Evolutionary conservation across 2,888 invertebrate species (phyloP).

Genomic region (Anaspis maculata): DNA sequence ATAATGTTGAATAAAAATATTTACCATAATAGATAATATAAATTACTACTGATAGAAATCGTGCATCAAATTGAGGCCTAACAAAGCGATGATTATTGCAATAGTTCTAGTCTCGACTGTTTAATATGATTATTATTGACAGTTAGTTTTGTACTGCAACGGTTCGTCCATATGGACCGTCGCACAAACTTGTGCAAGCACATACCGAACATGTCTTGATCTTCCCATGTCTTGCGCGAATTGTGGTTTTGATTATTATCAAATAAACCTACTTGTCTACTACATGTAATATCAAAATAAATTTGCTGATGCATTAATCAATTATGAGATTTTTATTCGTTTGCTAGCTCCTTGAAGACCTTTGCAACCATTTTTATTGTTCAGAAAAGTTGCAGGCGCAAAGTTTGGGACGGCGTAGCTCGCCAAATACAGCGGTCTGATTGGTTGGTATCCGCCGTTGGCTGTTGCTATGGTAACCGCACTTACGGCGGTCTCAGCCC

Average conservation of each 20-base stretch:
- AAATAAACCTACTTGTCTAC: constrained; percentile 30
- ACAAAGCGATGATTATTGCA: constrained; percentile 28
- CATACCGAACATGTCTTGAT: constrained; percentile 37
- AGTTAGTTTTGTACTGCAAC: constrained; percentile 22
- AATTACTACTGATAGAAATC: constrained; percentile 14
- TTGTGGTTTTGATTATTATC: constrained; percentile 37
- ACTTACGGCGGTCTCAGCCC: too few relatives aligned
- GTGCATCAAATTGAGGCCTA: constrained; percentile 34
- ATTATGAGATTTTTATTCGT: too few relatives aligned
- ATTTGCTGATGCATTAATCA: constrained; percentile 35
- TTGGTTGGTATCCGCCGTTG: too few relatives aligned
- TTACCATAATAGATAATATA: constrained; percentile 10
- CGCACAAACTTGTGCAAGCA: constrained; percentile 31
- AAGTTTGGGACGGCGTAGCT: too few relatives aligned
- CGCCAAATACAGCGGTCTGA: too few relatives aligned
- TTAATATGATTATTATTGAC: constrained; percentile 5
- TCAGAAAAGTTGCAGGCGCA: too few relatives aligned
- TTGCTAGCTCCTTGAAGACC: too few relatives aligned
- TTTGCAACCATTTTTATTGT: too few relatives aligned
- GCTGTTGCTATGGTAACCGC: too few relatives aligned
- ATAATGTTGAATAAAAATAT: constrained; percentile 12
- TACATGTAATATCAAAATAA: constrained; percentile 40
- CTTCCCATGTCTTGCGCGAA: constrained; percentile 40
- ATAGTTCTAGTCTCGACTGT: constrained; percentile 36
- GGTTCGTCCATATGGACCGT: constrained; percentile 29